Percentiles rank a stretch among this genome's conserved stretches.
These are phyloP conservation scores for Glaucopsyche alexis DNA, from an alignment of 2,888 invertebrate species.

Conservation along the genomic window DNA sequence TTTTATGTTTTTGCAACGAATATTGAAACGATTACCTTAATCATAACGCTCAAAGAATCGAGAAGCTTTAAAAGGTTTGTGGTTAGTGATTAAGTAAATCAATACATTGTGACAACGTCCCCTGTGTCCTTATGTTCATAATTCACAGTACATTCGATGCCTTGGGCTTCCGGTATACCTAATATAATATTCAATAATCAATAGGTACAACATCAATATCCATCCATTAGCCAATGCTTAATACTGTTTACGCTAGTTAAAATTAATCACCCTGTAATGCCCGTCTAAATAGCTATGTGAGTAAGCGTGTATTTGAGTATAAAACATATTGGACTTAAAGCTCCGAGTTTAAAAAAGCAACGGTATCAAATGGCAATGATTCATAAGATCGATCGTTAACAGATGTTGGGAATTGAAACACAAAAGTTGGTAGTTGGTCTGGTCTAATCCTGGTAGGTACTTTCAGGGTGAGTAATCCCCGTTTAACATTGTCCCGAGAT, in stretches of 20 bases:
- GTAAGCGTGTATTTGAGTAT: background rate
- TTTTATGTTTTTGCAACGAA: too few relatives aligned
- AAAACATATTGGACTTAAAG: background rate
- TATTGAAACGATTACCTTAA: background rate
- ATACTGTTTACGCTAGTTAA: background rate
- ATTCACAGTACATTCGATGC: slow-evolving; percentile 3
- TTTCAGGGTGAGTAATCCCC: slow-evolving; percentile 2
- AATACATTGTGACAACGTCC: background rate
- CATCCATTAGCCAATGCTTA: background rate
- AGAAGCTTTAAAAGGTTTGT: background rate
- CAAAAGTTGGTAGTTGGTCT: background rate
- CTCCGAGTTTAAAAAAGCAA: background rate
- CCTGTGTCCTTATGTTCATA: background rate
- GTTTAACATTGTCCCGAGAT: background rate
- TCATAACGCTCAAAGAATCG: background rate
- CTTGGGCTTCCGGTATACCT: background rate
- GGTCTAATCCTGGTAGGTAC: background rate
- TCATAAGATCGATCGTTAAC: slow-evolving; percentile 22
- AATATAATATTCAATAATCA: background rate
- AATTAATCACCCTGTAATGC: background rate
- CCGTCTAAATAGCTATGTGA: background rate
- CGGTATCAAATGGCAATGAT: slow-evolving; percentile 6
- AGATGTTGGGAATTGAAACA: slow-evolving; percentile 8
- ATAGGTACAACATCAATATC: background rate
- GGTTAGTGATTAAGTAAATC: background rate